A percentile compares a stretch with the other conserved stretches of the same genome.
phyloP scores from a whole-genome alignment of 2,888 invertebrate species.

The Neoascia interrupta region DNA sequence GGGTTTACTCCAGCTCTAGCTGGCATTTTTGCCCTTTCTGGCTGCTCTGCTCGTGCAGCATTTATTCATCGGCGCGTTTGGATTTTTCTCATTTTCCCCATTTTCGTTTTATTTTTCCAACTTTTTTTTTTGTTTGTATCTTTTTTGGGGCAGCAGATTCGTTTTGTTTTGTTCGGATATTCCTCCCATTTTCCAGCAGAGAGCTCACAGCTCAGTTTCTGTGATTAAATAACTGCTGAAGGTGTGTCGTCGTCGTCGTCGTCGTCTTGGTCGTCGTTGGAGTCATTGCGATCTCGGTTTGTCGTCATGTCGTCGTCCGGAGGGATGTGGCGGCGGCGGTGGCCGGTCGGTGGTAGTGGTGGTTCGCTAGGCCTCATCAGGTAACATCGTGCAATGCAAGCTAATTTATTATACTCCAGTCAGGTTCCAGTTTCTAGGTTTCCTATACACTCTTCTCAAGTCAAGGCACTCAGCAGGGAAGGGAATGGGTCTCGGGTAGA shows the following conservation, averaged over 20 bases:
- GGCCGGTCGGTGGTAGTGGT: conserved; percentile 19
- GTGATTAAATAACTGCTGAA: conserved; percentile 73
- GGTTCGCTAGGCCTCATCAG: conserved; percentile 53
- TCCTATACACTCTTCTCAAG: conserved; percentile 40
- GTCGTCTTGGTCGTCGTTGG: conserved; percentile 26
- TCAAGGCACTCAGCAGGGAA: neutral
- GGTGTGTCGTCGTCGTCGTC: conserved; percentile 70
- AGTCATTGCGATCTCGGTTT: conserved; percentile 44
- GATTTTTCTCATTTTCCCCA: conserved; percentile 63
- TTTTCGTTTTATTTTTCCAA: conserved; percentile 43
- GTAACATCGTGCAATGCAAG: conserved; percentile 71
- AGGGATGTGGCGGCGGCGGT: conserved; percentile 24
- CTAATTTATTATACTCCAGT: conserved; percentile 64
- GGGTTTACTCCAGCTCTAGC: conserved; percentile 1
- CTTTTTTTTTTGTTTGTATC: conserved; percentile 16
- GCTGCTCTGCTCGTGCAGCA: conserved; percentile 56
- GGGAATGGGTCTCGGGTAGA: conserved; percentile 13
- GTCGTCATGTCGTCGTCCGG: conserved; percentile 21
- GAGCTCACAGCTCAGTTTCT: conserved; percentile 69
- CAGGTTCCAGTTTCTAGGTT: conserved; percentile 62
- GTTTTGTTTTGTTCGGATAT: conserved; percentile 41
- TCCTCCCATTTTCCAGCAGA: conserved; percentile 61
- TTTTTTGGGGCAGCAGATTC: conserved; percentile 49
- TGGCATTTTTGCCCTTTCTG: conserved; percentile 64
- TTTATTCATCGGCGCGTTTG: conserved; percentile 54